Evolutionary conservation across 2,797 vertebrate genomes (phyloP).

Genomic region (Crocodylus rhombifer): DNA sequence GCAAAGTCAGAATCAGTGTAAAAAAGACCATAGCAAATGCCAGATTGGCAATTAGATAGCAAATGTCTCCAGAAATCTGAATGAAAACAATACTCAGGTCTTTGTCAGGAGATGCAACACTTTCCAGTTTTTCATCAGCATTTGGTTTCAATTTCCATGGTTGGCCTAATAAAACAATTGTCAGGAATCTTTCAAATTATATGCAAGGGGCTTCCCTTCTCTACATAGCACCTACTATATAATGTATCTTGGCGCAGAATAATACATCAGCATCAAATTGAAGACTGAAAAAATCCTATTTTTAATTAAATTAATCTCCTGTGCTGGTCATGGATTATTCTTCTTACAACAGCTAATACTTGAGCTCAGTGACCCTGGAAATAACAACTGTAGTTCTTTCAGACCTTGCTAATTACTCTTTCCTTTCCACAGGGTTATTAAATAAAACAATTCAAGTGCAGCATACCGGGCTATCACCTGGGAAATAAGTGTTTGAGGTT

Average conservation of each 20-base stretch:
- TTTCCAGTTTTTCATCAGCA: neutral
- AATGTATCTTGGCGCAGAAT: neutral
- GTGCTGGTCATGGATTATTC: neutral
- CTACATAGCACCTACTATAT: accelerated
- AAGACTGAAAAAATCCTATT: neutral
- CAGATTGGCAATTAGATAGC: too few species aligned
- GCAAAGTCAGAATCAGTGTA: too few species aligned
- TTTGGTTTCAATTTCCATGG: neutral
- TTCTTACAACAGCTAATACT: neutral
- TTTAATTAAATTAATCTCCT: constrained; percentile 24
- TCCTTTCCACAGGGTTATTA: neutral
- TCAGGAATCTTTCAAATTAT: neutral
- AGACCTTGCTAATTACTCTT: neutral
- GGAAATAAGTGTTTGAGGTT: neutral
- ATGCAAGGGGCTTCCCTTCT: neutral
- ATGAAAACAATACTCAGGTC: neutral
- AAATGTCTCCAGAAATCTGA: neutral
- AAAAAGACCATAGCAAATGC: too few species aligned
- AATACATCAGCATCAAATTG: neutral
- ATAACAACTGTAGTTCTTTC: neutral
- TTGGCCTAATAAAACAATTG: neutral
- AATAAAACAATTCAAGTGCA: neutral
- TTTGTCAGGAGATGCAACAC: neutral
- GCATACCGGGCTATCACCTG: neutral
- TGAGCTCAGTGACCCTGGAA: neutral